Percentiles rank a stretch among this genome's conserved stretches.
Evolutionary conservation across 2,113 vertebrate species (phyloP).

Genomic region (Mobula birostris): DNA sequence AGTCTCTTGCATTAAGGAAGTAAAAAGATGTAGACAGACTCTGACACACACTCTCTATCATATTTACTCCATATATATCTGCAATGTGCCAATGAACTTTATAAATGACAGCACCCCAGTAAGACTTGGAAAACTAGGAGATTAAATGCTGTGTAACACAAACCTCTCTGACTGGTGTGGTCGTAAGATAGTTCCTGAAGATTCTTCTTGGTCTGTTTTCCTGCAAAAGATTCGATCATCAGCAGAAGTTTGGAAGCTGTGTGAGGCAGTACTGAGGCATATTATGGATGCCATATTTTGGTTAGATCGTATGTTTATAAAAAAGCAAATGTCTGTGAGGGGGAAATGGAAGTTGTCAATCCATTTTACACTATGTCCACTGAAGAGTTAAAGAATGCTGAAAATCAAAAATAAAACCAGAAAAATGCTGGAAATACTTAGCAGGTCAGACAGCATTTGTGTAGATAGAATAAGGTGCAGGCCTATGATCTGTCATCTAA

Average conservation of each 20-base stretch:
- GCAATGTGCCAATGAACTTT: neutral
- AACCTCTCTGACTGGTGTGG: neutral
- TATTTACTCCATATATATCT: no score
- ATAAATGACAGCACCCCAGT: neutral
- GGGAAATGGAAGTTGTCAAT: neutral
- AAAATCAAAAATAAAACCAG: no score
- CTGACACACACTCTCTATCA: no score
- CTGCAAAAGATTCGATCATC: neutral
- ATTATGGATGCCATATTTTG: neutral
- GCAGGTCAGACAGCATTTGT: no score
- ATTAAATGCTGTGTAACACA: neutral
- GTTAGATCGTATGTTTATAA: no score
- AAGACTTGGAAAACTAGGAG: neutral
- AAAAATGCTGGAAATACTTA: no score
- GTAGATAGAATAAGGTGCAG: no score
- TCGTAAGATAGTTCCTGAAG: neutral
- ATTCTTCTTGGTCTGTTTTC: neutral
- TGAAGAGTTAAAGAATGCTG: no score
- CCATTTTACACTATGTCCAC: neutral
- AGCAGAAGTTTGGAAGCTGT: neutral
- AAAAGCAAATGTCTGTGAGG: neutral
- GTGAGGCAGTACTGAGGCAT: neutral
- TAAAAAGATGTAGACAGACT: no score
- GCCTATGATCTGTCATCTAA: no score
- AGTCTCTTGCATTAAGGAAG: no score